Conservation (phyloP, 2,797 vertebrate genomes). For the Taenioides sp. region DNA sequence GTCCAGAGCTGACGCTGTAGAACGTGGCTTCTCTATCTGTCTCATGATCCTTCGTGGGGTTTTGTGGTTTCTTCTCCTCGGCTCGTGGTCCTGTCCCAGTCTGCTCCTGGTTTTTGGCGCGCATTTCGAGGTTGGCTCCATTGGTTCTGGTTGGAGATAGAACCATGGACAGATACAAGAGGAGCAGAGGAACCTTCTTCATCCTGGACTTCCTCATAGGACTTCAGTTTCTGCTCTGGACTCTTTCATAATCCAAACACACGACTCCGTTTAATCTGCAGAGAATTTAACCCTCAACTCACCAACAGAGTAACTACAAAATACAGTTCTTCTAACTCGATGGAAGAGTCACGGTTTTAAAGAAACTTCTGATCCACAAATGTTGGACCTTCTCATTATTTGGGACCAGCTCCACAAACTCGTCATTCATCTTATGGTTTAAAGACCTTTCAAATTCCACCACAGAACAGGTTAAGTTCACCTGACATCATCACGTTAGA, state of each 20-base stretch:
- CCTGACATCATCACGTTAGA: too few species aligned
- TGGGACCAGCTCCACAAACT: too few species aligned
- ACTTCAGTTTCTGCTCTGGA: not conserved
- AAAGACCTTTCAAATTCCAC: too few species aligned
- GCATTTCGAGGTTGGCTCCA: too few species aligned
- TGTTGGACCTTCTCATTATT: too few species aligned
- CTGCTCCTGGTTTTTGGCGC: not conserved
- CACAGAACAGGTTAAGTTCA: too few species aligned
- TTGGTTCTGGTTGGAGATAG: not conserved
- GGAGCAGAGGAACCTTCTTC: not conserved
- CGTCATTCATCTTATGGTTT: too few species aligned
- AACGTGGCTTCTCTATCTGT: too few species aligned
- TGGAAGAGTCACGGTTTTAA: too few species aligned
- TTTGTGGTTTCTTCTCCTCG: not conserved
- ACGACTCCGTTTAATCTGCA: not conserved
- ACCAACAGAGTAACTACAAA: not conserved
- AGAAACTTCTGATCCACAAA: too few species aligned
- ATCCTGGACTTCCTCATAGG: not conserved
- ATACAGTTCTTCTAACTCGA: too few species aligned
- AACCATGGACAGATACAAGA: not conserved
- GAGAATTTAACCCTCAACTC: not conserved
- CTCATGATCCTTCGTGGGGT: not conserved
- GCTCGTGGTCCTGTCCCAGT: not conserved
- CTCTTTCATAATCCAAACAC: not conserved
- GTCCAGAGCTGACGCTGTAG: too few species aligned